Evolutionary conservation across 2,888 invertebrate species (phyloP).

Genomic region (Clostera curtula): DNA sequence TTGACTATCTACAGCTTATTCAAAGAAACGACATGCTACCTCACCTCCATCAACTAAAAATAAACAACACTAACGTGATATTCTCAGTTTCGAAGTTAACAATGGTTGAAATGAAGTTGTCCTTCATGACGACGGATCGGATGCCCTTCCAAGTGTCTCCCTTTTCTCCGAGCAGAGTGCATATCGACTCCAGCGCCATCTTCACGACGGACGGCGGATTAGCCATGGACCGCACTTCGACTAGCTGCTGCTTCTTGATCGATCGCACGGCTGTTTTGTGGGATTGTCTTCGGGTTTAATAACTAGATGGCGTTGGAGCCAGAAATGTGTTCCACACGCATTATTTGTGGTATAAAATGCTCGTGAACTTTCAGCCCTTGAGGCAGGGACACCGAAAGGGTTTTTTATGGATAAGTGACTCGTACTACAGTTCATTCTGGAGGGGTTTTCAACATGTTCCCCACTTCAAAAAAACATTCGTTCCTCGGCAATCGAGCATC

Average conservation of each 20-base stretch:
- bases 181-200: constrained; percentile 95
- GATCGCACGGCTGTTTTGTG: constrained; percentile 87
- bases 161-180: constrained; percentile 92
- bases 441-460: too few relatives aligned
- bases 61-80: constrained; percentile 91
- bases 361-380: not conserved
- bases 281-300: constrained; percentile 36
- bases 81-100: constrained; percentile 95
- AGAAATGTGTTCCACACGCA: not conserved
- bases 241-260: constrained; percentile 96
- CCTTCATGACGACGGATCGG: constrained; percentile 92
- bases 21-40: constrained; percentile 29
- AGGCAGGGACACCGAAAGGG: too few relatives aligned
- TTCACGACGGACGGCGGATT: constrained; percentile 95
- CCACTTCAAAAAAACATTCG: too few relatives aligned
- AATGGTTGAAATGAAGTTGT: constrained; percentile 95
- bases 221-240: constrained; percentile 95
- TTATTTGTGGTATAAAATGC: not conserved
- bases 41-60: too few relatives aligned
- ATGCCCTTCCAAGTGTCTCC: constrained; percentile 96
- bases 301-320: constrained; percentile 25
- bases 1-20: too few relatives aligned
- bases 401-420: too few relatives aligned
- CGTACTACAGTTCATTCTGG: too few relatives aligned
- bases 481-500: too few relatives aligned